Conservation (phyloP, 2,113 vertebrate species). For the Acrocephalus arundinaceus region DNA sequence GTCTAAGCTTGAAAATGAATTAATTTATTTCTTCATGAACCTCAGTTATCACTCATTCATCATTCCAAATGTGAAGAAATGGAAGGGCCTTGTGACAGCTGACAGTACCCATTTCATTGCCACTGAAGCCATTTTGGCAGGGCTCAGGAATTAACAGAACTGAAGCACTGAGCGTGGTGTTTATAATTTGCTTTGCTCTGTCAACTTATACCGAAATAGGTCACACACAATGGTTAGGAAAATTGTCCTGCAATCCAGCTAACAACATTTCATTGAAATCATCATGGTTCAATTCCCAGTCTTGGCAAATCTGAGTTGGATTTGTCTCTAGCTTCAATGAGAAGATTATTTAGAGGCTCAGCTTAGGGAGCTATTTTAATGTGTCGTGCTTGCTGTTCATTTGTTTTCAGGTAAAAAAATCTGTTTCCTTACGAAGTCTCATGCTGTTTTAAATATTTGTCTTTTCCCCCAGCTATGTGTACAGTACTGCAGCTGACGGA, state of each 20-base stretch:
- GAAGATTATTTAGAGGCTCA: background rate
- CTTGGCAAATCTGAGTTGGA: background rate
- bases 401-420: conserved; percentile 11
- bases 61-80: background rate
- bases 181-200: background rate
- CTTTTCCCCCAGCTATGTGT: conserved; percentile 70
- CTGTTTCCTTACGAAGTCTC: background rate
- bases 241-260: background rate
- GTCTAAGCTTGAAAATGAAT: background rate
- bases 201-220: background rate
- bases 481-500: conserved; percentile 89
- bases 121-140: background rate
- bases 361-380: background rate
- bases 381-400: background rate
- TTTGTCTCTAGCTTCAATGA: background rate
- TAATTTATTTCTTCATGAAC: background rate
- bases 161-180: background rate
- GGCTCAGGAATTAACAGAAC: background rate
- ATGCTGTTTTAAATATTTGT: background rate
- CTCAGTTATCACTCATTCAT: background rate
- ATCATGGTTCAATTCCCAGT: background rate
- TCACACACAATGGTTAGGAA: background rate
- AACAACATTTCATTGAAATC: background rate
- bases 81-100: background rate
- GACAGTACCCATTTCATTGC: background rate